phyloP scores from a whole-genome alignment of 2,797 vertebrate species.

The Chloroceryle amazona region DNA sequence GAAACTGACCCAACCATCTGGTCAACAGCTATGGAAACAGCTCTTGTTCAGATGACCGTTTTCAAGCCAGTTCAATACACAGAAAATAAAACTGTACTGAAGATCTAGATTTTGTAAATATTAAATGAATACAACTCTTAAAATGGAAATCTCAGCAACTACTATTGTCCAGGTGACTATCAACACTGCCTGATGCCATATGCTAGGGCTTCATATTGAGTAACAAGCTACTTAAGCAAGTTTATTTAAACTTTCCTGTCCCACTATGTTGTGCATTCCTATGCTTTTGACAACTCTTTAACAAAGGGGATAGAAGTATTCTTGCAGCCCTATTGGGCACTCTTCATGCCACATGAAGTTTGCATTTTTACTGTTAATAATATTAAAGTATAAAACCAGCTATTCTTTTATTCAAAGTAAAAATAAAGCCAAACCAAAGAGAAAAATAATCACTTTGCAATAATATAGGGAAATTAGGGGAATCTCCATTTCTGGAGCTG shows the following conservation, averaged over 20 bases:
- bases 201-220: not conserved
- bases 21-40: not conserved
- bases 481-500: not conserved
- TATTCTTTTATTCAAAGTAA: not conserved
- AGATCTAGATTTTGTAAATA: not conserved
- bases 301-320: not conserved
- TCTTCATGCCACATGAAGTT: not conserved
- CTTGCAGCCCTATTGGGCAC: not conserved
- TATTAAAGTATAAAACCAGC: not conserved
- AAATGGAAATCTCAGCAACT: not conserved
- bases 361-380: not conserved
- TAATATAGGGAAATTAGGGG: not conserved
- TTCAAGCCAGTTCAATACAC: not conserved
- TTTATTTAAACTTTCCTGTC: not conserved
- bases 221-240: not conserved
- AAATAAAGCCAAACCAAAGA: not conserved
- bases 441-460: not conserved
- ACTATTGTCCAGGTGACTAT: not conserved
- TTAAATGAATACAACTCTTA: not conserved
- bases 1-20: not conserved
- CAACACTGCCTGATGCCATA: not conserved
- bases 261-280: accelerated
- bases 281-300: not conserved
- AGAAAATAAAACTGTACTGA: not conserved
- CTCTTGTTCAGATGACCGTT: not conserved